Evolutionary conservation across 2,888 invertebrate species (phyloP).

Genomic region (Macrosoma leucophasiata): DNA sequence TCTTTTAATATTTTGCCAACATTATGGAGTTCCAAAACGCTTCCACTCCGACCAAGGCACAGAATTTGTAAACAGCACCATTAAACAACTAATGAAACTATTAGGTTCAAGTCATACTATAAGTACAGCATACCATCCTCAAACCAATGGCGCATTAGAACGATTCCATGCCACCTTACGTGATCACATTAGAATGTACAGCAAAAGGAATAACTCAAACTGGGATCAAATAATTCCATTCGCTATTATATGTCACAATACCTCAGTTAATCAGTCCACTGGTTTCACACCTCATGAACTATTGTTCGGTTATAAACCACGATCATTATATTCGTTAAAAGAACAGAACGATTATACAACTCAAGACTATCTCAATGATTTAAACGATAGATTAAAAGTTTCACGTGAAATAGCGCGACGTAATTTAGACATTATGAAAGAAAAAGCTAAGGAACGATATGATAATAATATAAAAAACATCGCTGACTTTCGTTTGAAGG

Average conservation of each 20-base stretch:
- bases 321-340: constrained; percentile 30
- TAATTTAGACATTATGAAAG: constrained; percentile 30
- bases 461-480: constrained; percentile 29
- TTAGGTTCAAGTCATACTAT: constrained; percentile 31
- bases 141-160: constrained; percentile 34
- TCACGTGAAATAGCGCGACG: constrained; percentile 27
- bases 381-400: constrained; percentile 30
- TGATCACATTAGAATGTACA: constrained; percentile 36
- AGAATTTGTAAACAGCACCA: constrained; percentile 31
- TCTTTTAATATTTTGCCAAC: constrained; percentile 33
- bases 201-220: constrained; percentile 23
- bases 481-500: constrained; percentile 24
- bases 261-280: constrained; percentile 31
- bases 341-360: constrained; percentile 26
- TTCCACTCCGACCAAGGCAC: constrained; percentile 37
- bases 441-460: constrained; percentile 33
- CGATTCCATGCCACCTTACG: constrained; percentile 33
- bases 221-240: constrained; percentile 35
- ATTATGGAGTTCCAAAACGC: constrained; percentile 33
- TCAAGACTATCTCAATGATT: constrained; percentile 29
- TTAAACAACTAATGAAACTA: constrained; percentile 35
- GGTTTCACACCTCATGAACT: constrained; percentile 33
- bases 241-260: constrained; percentile 35
- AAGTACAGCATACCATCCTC: constrained; percentile 34
- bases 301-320: constrained; percentile 33